Base-by-base conservation (phyloP, 2,888 invertebrate genomes). In the Xylophagus ater region DNA sequence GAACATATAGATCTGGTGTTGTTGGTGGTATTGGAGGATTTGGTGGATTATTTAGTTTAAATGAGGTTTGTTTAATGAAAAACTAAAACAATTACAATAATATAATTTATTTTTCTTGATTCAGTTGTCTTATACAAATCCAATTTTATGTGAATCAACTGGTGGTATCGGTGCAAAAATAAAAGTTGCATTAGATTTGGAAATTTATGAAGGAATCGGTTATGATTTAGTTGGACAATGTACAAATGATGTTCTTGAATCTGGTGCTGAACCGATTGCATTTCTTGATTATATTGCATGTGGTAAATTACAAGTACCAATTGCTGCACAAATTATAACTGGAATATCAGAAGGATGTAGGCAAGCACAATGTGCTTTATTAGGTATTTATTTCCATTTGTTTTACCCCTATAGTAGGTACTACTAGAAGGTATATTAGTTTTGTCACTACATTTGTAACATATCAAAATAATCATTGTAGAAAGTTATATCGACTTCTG, bases 151-250 rank as follows among this genome's bases (percentile, higher is more conserved):
- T 12, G 88, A 93, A 45, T 90, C 92, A 1, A 90, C 93, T 1
- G 94, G 94, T 56, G 97, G 97, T 0, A 94, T 98, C 28, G 96
- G 97, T 2, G 92, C 96, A 4, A 98, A 98, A 65, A 71, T 98
- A 2, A 89, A 90, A 72, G 76, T 96, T 50, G 90, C 94, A 0
- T 78, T 90, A 56, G 73, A 74, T 42, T 75, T 78, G 56, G 72
- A 76, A 12, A 74, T 80, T 39, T 92, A 89, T 62, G 74, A 81
- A 52, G 80, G 82, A 0, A 76, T 97, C 38, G 97, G 97, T 1
- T 82, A 88, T 51, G 98, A 98, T 65, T 70, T 98, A 21, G 93
- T 98, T 3, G 97, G 96, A 4, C 94, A 96, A 92, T 94, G 94
- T 57, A 94, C 89, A 31, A 98, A 98, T 67, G 94, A 97, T 62